phyloP scores from a whole-genome alignment of 1,140 invertebrate genomes.

The Mylabris phalerata region DNA sequence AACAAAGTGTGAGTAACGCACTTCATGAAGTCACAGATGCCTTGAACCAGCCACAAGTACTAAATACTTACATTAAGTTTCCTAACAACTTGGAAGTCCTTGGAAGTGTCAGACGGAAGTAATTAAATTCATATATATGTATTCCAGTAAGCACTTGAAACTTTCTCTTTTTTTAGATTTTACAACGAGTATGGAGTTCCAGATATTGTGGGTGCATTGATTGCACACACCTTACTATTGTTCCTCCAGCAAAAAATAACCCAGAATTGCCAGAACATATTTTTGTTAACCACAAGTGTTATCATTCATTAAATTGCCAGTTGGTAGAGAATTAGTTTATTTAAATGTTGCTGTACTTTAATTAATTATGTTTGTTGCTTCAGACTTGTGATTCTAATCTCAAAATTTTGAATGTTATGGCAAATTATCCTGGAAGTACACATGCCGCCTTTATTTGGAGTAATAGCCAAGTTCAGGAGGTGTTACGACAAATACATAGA shows the following conservation, averaged over 20 bases:
- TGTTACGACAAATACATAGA: conserved; percentile 7
- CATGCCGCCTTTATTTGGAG: conserved; percentile 34
- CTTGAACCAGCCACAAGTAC: conserved; percentile 19
- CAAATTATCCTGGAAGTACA: conserved; percentile 30
- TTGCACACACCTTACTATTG: conserved; percentile 36
- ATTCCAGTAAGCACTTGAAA: background rate
- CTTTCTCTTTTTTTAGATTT: conserved; percentile 9
- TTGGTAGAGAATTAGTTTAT: conserved; percentile 8
- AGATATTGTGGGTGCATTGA: conserved; percentile 26
- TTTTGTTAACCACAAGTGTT: conserved; percentile 37
- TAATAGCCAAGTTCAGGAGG: conserved; percentile 16
- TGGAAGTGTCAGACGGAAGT: background rate
- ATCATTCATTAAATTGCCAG: conserved; percentile 37
- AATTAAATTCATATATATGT: background rate
- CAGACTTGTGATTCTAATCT: conserved; percentile 30
- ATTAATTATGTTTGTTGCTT: conserved; percentile 10
- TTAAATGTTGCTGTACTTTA: background rate
- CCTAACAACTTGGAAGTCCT: conserved; percentile 6
- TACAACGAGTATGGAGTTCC: conserved; percentile 23
- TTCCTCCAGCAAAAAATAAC: conserved; percentile 18
- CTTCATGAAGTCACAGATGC: conserved; percentile 36
- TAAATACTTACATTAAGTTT: background rate
- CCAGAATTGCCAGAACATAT: conserved; percentile 18
- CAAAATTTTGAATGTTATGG: conserved; percentile 28
- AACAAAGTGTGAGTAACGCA: conserved; percentile 25